Evolutionary conservation across 2,113 vertebrate species (phyloP), one percentile per base, ranked within the genome.

Genomic region (Platysternon megacephalum): DNA sequence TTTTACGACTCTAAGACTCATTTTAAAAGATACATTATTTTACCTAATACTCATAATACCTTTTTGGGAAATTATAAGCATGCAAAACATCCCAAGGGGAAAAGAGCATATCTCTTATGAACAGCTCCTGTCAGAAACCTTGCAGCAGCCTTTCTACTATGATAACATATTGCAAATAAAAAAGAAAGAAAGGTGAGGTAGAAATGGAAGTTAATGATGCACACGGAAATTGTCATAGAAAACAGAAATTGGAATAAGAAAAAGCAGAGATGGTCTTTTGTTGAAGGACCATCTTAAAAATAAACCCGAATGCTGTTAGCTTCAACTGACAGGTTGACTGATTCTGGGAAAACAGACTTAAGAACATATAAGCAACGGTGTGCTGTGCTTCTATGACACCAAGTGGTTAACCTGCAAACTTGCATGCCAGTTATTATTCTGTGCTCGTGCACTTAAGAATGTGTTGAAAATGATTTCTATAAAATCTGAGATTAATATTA

Each of bases 301-400:
- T 17, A 89, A 91, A 35, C 9, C 4, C 42, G 53, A 13, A 13
- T 7, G 53, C 16, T 0, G 0, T 29, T 24, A 82, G 52, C 26
- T 82, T 35, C 46, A 51, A n/a, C 6, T 83, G 88, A 35, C 7
- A 35, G 22, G 29, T 53, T n/a, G 49, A 52, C 39, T n/a, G 32
- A 68, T 84, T 55, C n/a, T 79, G 53, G 58, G 22, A 80, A 49
- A 72, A 32, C 1, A 48, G 52, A n/a, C 49, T 51, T 19, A 29
- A 11, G 39, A 56, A 4, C 22, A 12, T 8, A n/a, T 5, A 46
- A 86, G 82, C 12, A 28, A 3, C 0, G 1, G 39, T 89, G 56
- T 56, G 22, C 85, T 93, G 5, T 2, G 14, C 81, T 93, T 94
- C 88, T 35, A 4, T 94, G 97, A 93, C 91, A 97, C 88, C 96